Evolutionary conservation across 2,113 vertebrate species (phyloP).

Genomic region (Microcebus lehilahytsara): DNA sequence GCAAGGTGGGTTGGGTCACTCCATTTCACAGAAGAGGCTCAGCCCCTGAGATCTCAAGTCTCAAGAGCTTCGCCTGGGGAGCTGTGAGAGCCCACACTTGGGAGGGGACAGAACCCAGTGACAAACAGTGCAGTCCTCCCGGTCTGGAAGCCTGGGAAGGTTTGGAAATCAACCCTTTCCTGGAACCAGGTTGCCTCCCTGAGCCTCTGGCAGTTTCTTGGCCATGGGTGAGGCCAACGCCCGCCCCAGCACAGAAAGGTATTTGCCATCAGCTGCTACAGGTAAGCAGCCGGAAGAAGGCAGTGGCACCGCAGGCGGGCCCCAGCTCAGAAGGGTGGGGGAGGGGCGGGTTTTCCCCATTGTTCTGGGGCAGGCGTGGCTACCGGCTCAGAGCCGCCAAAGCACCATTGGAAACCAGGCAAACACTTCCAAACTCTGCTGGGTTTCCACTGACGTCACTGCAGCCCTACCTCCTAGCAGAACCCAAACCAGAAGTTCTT

Average conservation of each 20-base stretch:
- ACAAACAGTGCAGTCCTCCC: neutral
- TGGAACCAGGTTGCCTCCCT: slow-evolving; percentile 19
- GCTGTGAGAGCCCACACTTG: rapidly evolving
- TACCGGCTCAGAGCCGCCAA: neutral
- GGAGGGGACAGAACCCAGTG: neutral
- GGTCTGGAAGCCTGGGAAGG: neutral
- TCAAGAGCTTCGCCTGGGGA: neutral
- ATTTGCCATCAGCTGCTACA: slow-evolving; percentile 36
- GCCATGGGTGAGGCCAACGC: neutral
- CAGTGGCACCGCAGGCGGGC: neutral
- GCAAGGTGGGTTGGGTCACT: neutral
- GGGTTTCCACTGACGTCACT: slow-evolving; percentile 52
- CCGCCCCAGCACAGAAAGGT: neutral
- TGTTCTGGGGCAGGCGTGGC: slow-evolving; percentile 41
- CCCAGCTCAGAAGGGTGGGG: neutral
- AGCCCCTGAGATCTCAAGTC: neutral
- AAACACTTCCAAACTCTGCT: slow-evolving; percentile 66
- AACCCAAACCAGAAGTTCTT: neutral
- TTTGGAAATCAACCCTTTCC: slow-evolving; percentile 4
- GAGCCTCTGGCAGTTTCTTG: slow-evolving; percentile 10
- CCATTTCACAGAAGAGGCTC: neutral
- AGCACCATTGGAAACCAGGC: slow-evolving; percentile 64
- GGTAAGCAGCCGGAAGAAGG: slow-evolving; percentile 24
- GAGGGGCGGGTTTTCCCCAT: slow-evolving; percentile 38
- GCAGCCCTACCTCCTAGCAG: neutral